These are phyloP conservation scores for Drosophila paramelanica DNA, from an alignment of 2,888 invertebrate genomes.

Conservation along the genomic window DNA sequence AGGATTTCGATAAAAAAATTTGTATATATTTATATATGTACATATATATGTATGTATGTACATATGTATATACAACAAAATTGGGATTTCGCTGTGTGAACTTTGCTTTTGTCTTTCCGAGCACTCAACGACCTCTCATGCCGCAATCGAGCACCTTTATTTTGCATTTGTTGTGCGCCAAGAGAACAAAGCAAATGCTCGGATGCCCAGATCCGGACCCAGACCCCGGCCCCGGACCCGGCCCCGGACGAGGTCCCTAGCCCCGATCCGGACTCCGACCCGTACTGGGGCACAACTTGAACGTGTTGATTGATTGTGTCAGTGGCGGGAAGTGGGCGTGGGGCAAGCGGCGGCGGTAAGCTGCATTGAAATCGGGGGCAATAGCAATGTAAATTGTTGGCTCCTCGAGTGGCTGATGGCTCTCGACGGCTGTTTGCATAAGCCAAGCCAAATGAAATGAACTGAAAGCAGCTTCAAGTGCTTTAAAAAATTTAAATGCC, in stretches of 20 bases:
- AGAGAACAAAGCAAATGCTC: slow-evolving; percentile 66
- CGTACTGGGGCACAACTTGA: slow-evolving; percentile 38
- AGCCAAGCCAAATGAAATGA: slow-evolving; percentile 75
- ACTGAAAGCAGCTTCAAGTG: slow-evolving; percentile 46
- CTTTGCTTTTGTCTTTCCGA: slow-evolving; percentile 61
- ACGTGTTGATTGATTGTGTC: slow-evolving; percentile 76
- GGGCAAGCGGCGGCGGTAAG: slow-evolving; percentile 1
- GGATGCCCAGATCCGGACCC: slow-evolving; percentile 16
- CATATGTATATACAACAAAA: slow-evolving; percentile 18
- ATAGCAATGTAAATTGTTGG: slow-evolving; percentile 74
- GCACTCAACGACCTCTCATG: slow-evolving; percentile 44
- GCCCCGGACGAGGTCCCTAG: slow-evolving; percentile 7
- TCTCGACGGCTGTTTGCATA: slow-evolving; percentile 67
- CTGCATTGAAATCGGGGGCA: slow-evolving; percentile 59
- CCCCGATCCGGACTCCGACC: slow-evolving; percentile 1
- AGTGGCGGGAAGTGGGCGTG: slow-evolving; percentile 5
- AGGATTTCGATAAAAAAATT: slow-evolving; percentile 26
- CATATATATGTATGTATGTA: slow-evolving; percentile 8
- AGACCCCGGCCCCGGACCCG: slow-evolving; percentile 4
- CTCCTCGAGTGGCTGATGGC: slow-evolving; percentile 53
- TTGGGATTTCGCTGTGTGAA: slow-evolving; percentile 53
- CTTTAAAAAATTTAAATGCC: slow-evolving; percentile 65
- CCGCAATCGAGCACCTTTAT: slow-evolving; percentile 66
- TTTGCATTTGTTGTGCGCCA: slow-evolving; percentile 70
- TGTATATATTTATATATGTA: slow-evolving; percentile 5